These are phyloP conservation scores for Elysia crispata DNA, from an alignment of 2,888 invertebrate genomes.

Conservation along the genomic window DNA sequence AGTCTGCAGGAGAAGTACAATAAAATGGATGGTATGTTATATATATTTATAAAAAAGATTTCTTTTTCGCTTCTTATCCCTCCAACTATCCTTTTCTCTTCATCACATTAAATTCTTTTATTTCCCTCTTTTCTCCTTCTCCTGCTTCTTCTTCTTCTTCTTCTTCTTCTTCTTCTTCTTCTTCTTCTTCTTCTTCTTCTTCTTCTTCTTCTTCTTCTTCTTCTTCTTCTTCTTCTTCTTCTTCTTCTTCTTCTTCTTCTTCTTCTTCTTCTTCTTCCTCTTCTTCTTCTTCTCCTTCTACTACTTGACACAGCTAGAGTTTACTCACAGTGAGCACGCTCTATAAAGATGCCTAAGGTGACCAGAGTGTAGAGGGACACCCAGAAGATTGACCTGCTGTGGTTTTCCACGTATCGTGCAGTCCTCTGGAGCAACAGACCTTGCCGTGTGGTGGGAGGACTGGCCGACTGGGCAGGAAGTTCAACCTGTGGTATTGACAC, in stretches of 20 bases:
- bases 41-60: too few relatives aligned
- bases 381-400: conserved; percentile 82
- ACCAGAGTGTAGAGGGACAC: conserved; percentile 80
- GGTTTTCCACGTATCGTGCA: conserved; percentile 78
- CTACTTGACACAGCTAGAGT: too few relatives aligned
- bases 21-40: too few relatives aligned
- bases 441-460: too few relatives aligned
- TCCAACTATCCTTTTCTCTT: background rate
- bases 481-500: too few relatives aligned
- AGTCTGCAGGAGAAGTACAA: conserved; percentile 74
- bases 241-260: background rate
- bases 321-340: conserved; percentile 75
- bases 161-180: background rate
- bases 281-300: background rate
- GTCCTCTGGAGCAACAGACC: conserved; percentile 6
- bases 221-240: conserved; percentile 22
- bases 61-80: background rate
- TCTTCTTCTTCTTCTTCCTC: background rate
- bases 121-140: background rate
- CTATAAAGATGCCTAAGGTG: conserved; percentile 80
- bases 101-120: background rate
- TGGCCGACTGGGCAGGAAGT: too few relatives aligned
- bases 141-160: too few relatives aligned
- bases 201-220: conserved; percentile 25
- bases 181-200: conserved; percentile 18